Percentiles rank a stretch among this genome's conserved stretches.
phyloP scores from a whole-genome alignment of 2,888 invertebrate genomes.

The Abscondita cerata region DNA sequence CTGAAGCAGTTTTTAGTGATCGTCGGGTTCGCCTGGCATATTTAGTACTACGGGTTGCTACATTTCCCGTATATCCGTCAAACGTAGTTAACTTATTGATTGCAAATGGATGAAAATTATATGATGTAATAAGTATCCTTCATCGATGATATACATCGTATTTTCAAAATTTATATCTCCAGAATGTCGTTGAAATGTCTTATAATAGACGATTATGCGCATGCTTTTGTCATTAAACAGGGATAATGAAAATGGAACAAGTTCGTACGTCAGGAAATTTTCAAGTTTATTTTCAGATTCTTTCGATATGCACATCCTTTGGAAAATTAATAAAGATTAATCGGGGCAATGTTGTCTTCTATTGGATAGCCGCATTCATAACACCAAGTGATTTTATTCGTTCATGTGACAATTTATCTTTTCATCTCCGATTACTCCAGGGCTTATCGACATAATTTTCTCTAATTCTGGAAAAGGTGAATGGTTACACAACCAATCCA shows the following conservation, averaged over 20 bases:
- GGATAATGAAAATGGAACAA: conserved; percentile 26
- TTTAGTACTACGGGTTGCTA: too few species aligned
- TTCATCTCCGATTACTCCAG: too few species aligned
- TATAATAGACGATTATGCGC: conserved; percentile 36
- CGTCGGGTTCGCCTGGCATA: too few species aligned
- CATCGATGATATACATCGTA: conserved; percentile 39
- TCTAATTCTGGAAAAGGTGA: too few species aligned
- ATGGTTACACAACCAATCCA: too few species aligned
- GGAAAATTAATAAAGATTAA: conserved; percentile 10
- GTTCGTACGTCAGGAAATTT: conserved; percentile 35
- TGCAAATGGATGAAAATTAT: conserved; percentile 41
- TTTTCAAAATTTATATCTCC: conserved; percentile 29
- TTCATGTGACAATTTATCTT: too few species aligned
- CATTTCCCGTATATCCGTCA: too few species aligned
- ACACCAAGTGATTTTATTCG: conserved; percentile 27
- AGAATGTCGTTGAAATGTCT: conserved; percentile 29
- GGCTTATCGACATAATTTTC: too few species aligned
- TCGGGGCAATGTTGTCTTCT: conserved; percentile 13
- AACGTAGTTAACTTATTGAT: conserved; percentile 40
- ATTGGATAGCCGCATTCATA: conserved; percentile 20
- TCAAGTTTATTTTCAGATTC: conserved; percentile 16
- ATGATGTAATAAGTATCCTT: conserved; percentile 42
- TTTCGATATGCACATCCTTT: conserved; percentile 6
- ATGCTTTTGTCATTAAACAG: conserved; percentile 30
- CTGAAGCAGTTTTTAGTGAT: too few species aligned